Conservation (phyloP, 2,888 invertebrate species). For the Cryptocheilus praepositus region DNA sequence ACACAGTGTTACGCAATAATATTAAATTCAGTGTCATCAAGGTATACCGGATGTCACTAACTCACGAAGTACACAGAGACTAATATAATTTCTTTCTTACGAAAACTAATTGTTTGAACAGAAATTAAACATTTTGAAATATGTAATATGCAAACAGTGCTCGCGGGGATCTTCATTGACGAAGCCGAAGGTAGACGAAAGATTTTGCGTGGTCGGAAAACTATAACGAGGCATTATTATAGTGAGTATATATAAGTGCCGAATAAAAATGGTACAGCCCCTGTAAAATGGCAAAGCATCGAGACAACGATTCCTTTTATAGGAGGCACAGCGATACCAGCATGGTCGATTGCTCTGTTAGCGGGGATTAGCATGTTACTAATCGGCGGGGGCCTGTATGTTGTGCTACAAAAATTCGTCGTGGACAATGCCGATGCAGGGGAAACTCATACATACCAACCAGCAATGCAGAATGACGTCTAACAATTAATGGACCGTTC, state of each 20-base stretch:
- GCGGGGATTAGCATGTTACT: slow-evolving; percentile 83
- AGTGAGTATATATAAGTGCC: slow-evolving; percentile 78
- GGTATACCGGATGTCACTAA: too few relatives aligned
- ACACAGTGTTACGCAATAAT: too few relatives aligned
- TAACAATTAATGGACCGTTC: slow-evolving; percentile 49
- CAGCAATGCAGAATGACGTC: slow-evolving; percentile 78
- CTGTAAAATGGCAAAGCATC: neutral
- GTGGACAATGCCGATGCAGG: slow-evolving; percentile 77
- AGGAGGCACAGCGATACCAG: slow-evolving; percentile 85
- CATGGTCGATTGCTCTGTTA: slow-evolving; percentile 85
- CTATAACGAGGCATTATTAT: slow-evolving; percentile 86
- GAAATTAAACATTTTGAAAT: too few relatives aligned
- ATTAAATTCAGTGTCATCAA: too few relatives aligned
- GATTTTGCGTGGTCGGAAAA: slow-evolving; percentile 86
- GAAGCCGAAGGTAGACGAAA: slow-evolving; percentile 87
- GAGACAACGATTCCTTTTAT: slow-evolving; percentile 43
- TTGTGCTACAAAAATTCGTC: slow-evolving; percentile 82
- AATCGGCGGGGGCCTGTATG: slow-evolving; percentile 83
- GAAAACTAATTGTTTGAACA: too few relatives aligned
- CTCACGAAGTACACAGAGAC: too few relatives aligned
- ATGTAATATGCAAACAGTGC: slow-evolving; percentile 75
- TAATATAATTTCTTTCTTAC: too few relatives aligned
- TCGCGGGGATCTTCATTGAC: slow-evolving; percentile 81
- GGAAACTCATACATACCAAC: slow-evolving; percentile 76
- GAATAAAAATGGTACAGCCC: neutral